A percentile compares a stretch with the other conserved stretches of the same genome.
Conservation (phyloP, 1,140 invertebrate species). For the Drosophila subobscura region DNA sequence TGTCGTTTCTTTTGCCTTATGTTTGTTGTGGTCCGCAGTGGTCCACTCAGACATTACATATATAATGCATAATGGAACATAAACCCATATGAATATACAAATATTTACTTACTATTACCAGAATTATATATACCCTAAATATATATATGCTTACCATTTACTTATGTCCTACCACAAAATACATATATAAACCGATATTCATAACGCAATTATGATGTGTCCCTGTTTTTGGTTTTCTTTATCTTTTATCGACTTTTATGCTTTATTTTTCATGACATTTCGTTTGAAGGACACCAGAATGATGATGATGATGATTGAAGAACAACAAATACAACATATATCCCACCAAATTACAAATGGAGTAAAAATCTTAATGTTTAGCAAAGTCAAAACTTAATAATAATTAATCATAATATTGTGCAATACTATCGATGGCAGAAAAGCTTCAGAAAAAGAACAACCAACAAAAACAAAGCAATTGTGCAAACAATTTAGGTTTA, state of each 20-base stretch:
- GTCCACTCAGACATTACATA: neutral
- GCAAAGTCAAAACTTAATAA: conserved; percentile 11
- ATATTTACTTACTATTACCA: conserved; percentile 67
- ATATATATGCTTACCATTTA: conserved; percentile 62
- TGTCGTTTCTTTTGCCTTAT: conserved; percentile 27
- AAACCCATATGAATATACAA: conserved; percentile 37
- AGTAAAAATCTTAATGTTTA: conserved; percentile 60
- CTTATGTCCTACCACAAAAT: conserved; percentile 67
- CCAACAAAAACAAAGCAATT: conserved; percentile 19
- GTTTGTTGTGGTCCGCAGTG: conserved; percentile 10
- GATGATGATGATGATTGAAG: conserved; percentile 29
- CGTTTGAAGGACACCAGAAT: conserved; percentile 16
- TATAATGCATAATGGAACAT: conserved; percentile 52
- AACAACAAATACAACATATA: conserved; percentile 78
- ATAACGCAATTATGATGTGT: conserved; percentile 25
- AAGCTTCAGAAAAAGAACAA: neutral
- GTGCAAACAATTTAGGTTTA: conserved; percentile 43
- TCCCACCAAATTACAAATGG: conserved; percentile 74
- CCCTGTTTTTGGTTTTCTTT: conserved; percentile 25
- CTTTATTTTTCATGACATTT: conserved; percentile 17
- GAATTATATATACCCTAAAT: conserved; percentile 34
- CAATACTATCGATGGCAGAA: conserved; percentile 17
- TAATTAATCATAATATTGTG: conserved; percentile 28
- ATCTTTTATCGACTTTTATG: conserved; percentile 2
- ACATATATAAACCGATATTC: conserved; percentile 62